Conservation (phyloP, 53 echinoderm and acorn worm genomes). For the Astropecten irregularis region DNA sequence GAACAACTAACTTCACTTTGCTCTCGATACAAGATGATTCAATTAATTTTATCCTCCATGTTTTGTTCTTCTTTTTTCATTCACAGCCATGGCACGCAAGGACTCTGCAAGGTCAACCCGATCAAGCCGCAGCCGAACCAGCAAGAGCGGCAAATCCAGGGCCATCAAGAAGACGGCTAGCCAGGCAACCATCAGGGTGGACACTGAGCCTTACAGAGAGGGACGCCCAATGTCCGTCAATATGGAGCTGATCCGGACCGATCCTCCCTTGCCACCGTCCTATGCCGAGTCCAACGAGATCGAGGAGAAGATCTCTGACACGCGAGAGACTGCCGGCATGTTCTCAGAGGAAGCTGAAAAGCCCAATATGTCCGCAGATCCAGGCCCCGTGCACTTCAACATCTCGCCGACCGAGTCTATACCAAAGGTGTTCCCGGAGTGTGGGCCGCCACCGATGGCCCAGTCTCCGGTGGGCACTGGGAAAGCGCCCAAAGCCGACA, state of each 20-base stretch:
- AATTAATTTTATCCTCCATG: too few species aligned
- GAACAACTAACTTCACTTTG: too few species aligned
- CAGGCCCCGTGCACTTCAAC: slow-evolving; percentile 33
- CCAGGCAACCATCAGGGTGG: slow-evolving; percentile 63
- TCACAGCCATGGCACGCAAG: slow-evolving; percentile 42
- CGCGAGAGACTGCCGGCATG: slow-evolving; percentile 34
- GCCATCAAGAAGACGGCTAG: slow-evolving; percentile 39
- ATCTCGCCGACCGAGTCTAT: slow-evolving; percentile 25
- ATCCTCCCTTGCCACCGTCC: slow-evolving; percentile 76
- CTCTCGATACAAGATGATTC: too few species aligned
- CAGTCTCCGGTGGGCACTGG: neutral
- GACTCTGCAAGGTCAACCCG: slow-evolving; percentile 34
- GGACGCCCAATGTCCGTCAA: slow-evolving; percentile 87
- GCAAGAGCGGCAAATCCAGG: slow-evolving; percentile 32
- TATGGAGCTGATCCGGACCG: slow-evolving; percentile 73
- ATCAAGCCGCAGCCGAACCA: slow-evolving; percentile 40
- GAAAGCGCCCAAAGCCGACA: slow-evolving; percentile 35
- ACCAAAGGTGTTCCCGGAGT: neutral
- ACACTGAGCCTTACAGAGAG: slow-evolving; percentile 57
- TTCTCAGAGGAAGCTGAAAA: slow-evolving; percentile 44
- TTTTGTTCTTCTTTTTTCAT: neutral
- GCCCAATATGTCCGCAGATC: slow-evolving; percentile 30
- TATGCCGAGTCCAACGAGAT: slow-evolving; percentile 91
- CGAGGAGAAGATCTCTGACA: slow-evolving; percentile 70
- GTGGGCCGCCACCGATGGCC: neutral